phyloP scores from a whole-genome alignment of 2,113 vertebrate species.

The Aegotheles bennettii region DNA sequence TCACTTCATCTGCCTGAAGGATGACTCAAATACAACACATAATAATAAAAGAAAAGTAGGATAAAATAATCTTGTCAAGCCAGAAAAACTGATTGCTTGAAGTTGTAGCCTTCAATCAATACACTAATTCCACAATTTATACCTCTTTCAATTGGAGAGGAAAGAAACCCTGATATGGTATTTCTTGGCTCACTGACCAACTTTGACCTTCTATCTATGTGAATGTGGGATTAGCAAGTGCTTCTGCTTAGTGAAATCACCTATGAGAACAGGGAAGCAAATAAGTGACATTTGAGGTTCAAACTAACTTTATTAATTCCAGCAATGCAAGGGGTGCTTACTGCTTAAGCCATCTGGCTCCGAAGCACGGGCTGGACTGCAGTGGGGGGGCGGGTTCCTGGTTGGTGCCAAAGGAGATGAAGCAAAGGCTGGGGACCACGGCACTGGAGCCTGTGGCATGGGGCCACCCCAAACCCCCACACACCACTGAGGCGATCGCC shows the following conservation, averaged over 20 bases:
- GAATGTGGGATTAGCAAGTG: conserved; percentile 89
- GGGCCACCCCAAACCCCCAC: not conserved
- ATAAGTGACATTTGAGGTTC: conserved; percentile 82
- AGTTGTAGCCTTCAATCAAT: conserved; percentile 95
- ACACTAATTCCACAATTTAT: conserved; percentile 99
- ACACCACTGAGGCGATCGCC: rapidly evolving
- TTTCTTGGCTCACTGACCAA: conserved; percentile 99
- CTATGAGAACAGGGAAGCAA: conserved; percentile 89
- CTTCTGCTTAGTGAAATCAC: conserved; percentile 90
- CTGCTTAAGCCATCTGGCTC: conserved; percentile 17
- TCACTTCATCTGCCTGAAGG: conserved; percentile 97
- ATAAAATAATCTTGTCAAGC: conserved; percentile 99
- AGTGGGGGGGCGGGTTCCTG: not conserved
- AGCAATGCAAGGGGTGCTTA: conserved; percentile 57
- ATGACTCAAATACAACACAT: conserved; percentile 99
- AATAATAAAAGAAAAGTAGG: conserved; percentile 99
- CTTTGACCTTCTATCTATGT: conserved; percentile 96
- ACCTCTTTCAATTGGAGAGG: conserved; percentile 89
- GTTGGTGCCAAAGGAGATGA: not conserved
- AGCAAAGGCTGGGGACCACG: not conserved
- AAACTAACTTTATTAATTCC: conserved; percentile 89
- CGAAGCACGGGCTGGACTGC: not conserved
- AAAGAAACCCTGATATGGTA: conserved; percentile 97
- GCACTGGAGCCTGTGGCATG: not conserved
- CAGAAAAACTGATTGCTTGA: conserved; percentile 98